Evolutionary conservation across 2,797 vertebrate genomes (phyloP), one percentile per base, ranked within the genome.

Genomic region (Sparus aurata): DNA sequence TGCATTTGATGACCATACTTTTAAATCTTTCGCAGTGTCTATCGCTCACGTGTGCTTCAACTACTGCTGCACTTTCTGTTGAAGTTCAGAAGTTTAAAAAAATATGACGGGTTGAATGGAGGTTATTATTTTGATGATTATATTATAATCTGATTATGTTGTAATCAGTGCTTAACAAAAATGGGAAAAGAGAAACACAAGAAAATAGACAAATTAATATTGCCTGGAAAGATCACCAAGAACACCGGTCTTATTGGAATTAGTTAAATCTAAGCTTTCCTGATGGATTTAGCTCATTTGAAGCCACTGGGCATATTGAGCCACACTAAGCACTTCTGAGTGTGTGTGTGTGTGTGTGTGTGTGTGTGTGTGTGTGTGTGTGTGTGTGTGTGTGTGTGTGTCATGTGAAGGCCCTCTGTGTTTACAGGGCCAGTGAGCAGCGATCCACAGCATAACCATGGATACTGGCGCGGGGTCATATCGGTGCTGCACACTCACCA

Each of bases 341-440:
- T 52, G 55, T 41, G 55, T 65, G 53, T 57, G 53, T 57, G 54
- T 59, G 65, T 64, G 75, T 73, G 79, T 73, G 81, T 67, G 81
- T 87, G 75, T 77, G 69, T 87, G 89, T 91, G 49, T 52, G 55
- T 38, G 55, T 65, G 53, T 55, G 62, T 70, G 54, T 59, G 65
- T 64, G 75, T 73, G 79, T 73, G 81, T 67, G 81, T 87, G 75
- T 77, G 69, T 87, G 82, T 86, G 80, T 62, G 81, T 88, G 89
- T 91, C 91, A 91, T 89, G 87, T 93, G 86, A 89, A 91, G 79
- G 76, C 73, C 59, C 79, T 80, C 80, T 84, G 81, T 92, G 87
- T 92, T 91, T 92, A 87, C 82, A 85, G 81, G 78, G 72, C 81
- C 91, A 70, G 78, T 63, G 82, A 74, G 80, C 87, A 87, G 73